A percentile compares a stretch with the other conserved stretches of the same genome.
These are phyloP conservation scores for Plectrocnemia conspersa DNA, from an alignment of 1,140 invertebrate genomes.

Conservation along the genomic window DNA sequence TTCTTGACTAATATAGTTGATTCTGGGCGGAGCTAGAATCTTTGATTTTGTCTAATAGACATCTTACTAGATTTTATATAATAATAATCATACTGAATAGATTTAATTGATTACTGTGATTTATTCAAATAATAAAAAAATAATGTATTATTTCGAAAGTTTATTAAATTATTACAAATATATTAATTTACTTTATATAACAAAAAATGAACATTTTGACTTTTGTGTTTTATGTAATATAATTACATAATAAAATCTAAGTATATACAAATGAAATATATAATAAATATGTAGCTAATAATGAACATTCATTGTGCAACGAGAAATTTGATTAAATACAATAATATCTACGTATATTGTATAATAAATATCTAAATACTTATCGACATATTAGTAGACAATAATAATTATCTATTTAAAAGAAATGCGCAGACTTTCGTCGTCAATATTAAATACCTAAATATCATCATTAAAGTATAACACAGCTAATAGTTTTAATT, in stretches of 20 bases:
- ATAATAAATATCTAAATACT: conserved; percentile 22
- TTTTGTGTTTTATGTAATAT: conserved; percentile 15
- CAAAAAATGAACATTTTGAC: conserved; percentile 13
- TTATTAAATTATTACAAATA: conserved; percentile 19
- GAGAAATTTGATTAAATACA: conserved; percentile 26
- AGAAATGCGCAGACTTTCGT: conserved; percentile 9
- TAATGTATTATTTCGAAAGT: neutral
- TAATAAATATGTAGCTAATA: no score
- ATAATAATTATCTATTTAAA: conserved; percentile 7
- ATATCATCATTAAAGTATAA: conserved; percentile 22
- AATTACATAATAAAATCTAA: neutral
- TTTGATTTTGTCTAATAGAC: no score
- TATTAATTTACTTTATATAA: conserved; percentile 17
- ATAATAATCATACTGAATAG: neutral
- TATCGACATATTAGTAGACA: conserved; percentile 2
- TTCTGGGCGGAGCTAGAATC: no score
- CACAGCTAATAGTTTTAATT: conserved; percentile 28
- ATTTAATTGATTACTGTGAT: neutral
- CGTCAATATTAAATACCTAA: conserved; percentile 23
- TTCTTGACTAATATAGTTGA: neutral
- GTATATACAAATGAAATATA: conserved; percentile 36
- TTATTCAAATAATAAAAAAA: neutral
- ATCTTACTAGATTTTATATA: no score
- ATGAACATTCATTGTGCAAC: conserved; percentile 35
- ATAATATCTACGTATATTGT: conserved; percentile 29